Percentiles rank a stretch among this genome's conserved stretches.
These are phyloP conservation scores for Polypterus bichir DNA, from an alignment of 2,113 vertebrate species.

Conservation along the genomic window DNA sequence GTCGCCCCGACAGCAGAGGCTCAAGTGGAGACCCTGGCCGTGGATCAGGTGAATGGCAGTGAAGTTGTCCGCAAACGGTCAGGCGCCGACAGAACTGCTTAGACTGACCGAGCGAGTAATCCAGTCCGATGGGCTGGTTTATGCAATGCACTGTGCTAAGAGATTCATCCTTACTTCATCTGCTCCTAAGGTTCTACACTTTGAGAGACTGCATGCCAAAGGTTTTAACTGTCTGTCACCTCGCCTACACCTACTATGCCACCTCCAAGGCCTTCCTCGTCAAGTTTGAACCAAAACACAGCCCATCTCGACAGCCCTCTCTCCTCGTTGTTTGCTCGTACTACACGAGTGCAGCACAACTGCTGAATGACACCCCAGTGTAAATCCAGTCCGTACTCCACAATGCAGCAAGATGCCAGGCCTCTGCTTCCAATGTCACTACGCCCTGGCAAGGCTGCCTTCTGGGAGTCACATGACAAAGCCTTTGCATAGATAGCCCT, in stretches of 20 bases:
- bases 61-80: constrained; percentile 79
- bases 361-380: constrained; percentile 19
- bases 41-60: constrained; percentile 77
- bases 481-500: constrained; percentile 13
- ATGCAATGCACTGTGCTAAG: constrained; percentile 50
- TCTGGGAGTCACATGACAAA: constrained; percentile 22
- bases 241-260: constrained; percentile 14
- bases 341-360: constrained; percentile 18
- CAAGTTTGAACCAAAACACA: constrained; percentile 26
- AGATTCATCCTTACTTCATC: constrained; percentile 24
- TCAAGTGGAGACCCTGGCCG: constrained; percentile 74
- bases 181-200: constrained; percentile 23
- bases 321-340: constrained; percentile 56
- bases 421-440: constrained; percentile 26
- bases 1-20: constrained; percentile 38
- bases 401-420: constrained; percentile 27
- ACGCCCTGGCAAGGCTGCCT: constrained; percentile 20
- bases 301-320: constrained; percentile 44
- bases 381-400: constrained; percentile 29
- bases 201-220: constrained; percentile 71
- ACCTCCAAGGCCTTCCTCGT: constrained; percentile 18
- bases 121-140: constrained; percentile 40
- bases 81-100: constrained; percentile 90
- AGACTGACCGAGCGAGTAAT: constrained; percentile 22
- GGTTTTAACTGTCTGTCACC: constrained; percentile 29